Conservation (phyloP, 2,797 vertebrate genomes). For the Eulemur mongoz region DNA sequence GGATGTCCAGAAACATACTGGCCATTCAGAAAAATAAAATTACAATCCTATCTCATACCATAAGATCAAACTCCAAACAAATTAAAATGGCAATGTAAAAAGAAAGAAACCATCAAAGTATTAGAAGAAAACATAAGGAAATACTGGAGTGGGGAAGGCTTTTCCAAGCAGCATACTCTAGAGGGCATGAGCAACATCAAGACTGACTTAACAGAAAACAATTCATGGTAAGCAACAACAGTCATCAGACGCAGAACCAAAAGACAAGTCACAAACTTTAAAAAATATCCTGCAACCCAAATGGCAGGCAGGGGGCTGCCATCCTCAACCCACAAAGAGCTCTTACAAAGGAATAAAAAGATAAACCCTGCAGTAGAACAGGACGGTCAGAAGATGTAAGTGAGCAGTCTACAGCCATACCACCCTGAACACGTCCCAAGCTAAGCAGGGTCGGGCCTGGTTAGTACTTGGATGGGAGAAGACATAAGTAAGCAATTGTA, state of each 20-base stretch:
- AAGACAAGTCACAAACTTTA: not conserved
- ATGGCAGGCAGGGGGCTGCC: not conserved
- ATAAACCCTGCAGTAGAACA: not conserved
- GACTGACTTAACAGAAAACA: not conserved
- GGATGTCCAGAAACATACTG: not conserved
- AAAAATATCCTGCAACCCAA: not conserved
- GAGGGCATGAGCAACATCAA: not conserved
- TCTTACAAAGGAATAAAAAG: not conserved
- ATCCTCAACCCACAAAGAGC: not conserved
- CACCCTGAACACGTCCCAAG: no score
- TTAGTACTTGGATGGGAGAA: not conserved
- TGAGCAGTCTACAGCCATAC: not conserved
- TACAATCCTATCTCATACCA: not conserved
- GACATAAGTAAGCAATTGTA: not conserved
- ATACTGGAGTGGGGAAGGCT: not conserved
- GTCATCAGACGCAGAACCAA: not conserved
- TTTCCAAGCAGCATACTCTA: not conserved
- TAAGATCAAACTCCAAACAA: not conserved
- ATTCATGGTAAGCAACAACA: not conserved
- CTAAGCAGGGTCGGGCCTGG: no score
- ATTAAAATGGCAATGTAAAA: not conserved
- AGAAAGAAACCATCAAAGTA: not conserved
- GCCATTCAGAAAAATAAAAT: slow-evolving; percentile 26
- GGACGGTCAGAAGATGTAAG: not conserved
- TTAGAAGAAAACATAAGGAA: not conserved